Base-by-base conservation (phyloP, 2,113 vertebrate genomes). In the Antechinus flavipes region DNA sequence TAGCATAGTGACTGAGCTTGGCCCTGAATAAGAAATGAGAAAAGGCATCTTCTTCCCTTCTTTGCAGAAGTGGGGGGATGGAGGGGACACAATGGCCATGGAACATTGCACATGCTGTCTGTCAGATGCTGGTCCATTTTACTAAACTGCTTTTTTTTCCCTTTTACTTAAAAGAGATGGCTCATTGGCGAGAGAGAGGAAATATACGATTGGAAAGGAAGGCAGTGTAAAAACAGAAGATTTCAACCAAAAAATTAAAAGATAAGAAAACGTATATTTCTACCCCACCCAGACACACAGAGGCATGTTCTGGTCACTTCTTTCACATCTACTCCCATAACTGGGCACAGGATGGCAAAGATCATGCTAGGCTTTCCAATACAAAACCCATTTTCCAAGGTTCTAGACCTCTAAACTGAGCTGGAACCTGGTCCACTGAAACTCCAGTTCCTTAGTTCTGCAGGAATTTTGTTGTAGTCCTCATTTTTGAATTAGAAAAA, bases 391-490 rank as follows among this genome's bases (percentile, higher is more conserved):
- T 97, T 97, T 98, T 98, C 94, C 91, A 97, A 93, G 76, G 93
- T 95, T 95, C 96, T 98, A 97, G 97, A 96, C 94, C 95, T 94
- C 95, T 96, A 97, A 96, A 98, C 90, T 97, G 96, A 42, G n/a
- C 5, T 84, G n/a, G 2, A 84, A 84, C 68, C 16, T 42, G n/a
- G n/a, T 84, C 68, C 24, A 55, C 53, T 58, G 58, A 54, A 95
- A 54, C 91, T 95, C 54, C 94, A 68, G 93, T 55, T 95, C 94
- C 96, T 30, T 49, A 90, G 30, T 95, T 92, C 47, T 68, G 93
- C 91, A 94, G 47, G 90, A 95, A 52, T 95, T 95, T 96, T 92
- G 93, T 54, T 96, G 54, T 90, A 84, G 56, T 53, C 91, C 91
- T 96, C 96, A 93, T 93, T 93, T 93, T 52, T 90, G 25, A 90